Evolutionary conservation across 1,140 invertebrate genomes (phyloP), one percentile per base, ranked within the genome.

Genomic region (Megalopta genalis): DNA sequence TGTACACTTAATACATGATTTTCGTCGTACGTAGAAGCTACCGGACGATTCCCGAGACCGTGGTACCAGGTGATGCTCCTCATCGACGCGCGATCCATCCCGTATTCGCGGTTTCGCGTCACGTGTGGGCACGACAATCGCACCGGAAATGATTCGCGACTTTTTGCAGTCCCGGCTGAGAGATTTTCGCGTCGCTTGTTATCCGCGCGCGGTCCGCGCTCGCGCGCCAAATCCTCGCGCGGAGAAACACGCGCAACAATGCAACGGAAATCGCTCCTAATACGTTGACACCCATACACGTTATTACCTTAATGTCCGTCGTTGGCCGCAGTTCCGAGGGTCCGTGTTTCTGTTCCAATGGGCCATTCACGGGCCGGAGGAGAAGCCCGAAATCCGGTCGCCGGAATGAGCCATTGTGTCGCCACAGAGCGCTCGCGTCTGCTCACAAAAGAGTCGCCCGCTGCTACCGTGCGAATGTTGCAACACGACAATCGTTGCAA

Each of bases 391-490:
- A 88, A 88, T 88, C 87, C 86, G 84, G 84, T 86, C 74, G 84
- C 39, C 64, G 79, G 84, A 88, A 88, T 62, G 87, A 88, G 87
- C 87, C 82, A 88, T 88, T 88, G 87, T 88, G 73, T 86, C 68
- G 68, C 65, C 72, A 65, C 77, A 78, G 80, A 82, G 75, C 76
- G 65, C 77, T 60, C 57, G 70, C 67, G 83, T 82, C 62, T 77
- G 72, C 69, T 73, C 69, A 62, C 78, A 85, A 85, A 85, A 72
- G 80, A 84, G 67, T 85, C 64, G 77, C 77, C 71, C 52, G 52
- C 60, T 57, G 83, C 77, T 77, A 85, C 82, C 83, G 83, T 85
- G 83, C 83, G 83, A 85, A 85, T 83, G 62, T 77, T 81, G 72
- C 72, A 49, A 69, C 77, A 81, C 37, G 81, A 85, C 65, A 66